Conservation (phyloP, 2,797 vertebrate species). For the Anguilla megastoma region DNA sequence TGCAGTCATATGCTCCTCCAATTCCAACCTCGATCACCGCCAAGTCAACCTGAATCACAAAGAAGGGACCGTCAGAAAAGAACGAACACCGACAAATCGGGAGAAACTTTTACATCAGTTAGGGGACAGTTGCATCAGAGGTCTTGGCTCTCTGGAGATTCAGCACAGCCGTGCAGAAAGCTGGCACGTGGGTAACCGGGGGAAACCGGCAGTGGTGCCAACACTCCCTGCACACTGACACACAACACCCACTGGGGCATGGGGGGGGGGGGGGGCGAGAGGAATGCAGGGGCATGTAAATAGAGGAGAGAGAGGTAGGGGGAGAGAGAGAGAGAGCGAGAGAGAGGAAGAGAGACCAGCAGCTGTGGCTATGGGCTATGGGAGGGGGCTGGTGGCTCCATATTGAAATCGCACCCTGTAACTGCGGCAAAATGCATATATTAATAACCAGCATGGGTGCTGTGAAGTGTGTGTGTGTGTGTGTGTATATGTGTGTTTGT, state of each 20-base stretch:
- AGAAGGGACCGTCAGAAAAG: not conserved
- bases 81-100: not conserved
- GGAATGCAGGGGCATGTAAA: not conserved
- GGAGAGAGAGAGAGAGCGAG: not conserved
- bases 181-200: too few species aligned
- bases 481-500: not conserved
- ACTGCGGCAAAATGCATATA: not conserved
- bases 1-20: conserved; percentile 91
- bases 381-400: not conserved
- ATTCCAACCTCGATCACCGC: conserved; percentile 94
- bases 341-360: not conserved
- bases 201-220: not conserved
- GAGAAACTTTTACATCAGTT: not conserved
- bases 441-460: not conserved
- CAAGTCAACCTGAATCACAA: conserved; percentile 81
- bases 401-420: not conserved
- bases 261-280: not conserved
- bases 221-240: not conserved
- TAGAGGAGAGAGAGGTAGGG: not conserved
- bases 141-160: too few species aligned
- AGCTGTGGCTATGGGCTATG: not conserved
- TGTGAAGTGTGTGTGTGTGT: not conserved
- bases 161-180: too few species aligned
- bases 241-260: not conserved
- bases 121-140: too few species aligned